phyloP scores from a whole-genome alignment of 1,140 invertebrate genomes.

The Cephus cinctus region DNA sequence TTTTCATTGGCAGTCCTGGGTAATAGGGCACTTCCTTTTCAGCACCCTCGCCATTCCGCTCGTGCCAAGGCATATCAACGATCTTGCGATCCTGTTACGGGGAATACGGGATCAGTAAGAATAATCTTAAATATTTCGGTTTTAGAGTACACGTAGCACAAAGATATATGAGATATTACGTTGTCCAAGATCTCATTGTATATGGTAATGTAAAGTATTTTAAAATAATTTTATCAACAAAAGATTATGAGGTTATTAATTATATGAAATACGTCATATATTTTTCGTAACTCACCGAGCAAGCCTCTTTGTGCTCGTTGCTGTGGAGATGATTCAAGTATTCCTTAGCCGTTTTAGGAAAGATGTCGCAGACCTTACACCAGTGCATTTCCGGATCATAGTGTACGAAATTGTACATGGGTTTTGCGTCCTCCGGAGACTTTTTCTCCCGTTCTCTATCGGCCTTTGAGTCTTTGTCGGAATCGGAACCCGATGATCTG shows the following conservation, averaged over 20 bases:
- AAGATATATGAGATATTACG: conserved; percentile 24
- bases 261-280: conserved; percentile 3
- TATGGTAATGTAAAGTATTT: conserved; percentile 10
- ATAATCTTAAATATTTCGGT: neutral
- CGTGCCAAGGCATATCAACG: conserved; percentile 79
- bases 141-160: conserved; percentile 13
- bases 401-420: conserved; percentile 74
- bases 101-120: conserved; percentile 23
- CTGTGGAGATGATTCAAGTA: conserved; percentile 81
- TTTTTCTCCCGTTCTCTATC: conserved; percentile 37
- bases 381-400: conserved; percentile 87
- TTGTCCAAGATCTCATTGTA: neutral
- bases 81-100: conserved; percentile 60
- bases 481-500: conserved; percentile 37
- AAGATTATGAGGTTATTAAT: neutral
- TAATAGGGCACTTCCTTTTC: conserved; percentile 66
- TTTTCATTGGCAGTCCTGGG: conserved; percentile 69
- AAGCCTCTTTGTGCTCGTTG: conserved; percentile 68
- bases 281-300: conserved; percentile 54
- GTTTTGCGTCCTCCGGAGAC: conserved; percentile 38
- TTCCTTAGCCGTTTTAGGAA: conserved; percentile 81
- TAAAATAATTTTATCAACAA: conserved; percentile 7
- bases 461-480: conserved; percentile 50
- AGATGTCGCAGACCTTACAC: conserved; percentile 82
- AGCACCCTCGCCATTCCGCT: conserved; percentile 54